Percentiles rank a stretch among this genome's conserved stretches.
These are phyloP conservation scores for Galendromus occidentalis DNA, from an alignment of 1,140 invertebrate genomes.

Conservation along the genomic window DNA sequence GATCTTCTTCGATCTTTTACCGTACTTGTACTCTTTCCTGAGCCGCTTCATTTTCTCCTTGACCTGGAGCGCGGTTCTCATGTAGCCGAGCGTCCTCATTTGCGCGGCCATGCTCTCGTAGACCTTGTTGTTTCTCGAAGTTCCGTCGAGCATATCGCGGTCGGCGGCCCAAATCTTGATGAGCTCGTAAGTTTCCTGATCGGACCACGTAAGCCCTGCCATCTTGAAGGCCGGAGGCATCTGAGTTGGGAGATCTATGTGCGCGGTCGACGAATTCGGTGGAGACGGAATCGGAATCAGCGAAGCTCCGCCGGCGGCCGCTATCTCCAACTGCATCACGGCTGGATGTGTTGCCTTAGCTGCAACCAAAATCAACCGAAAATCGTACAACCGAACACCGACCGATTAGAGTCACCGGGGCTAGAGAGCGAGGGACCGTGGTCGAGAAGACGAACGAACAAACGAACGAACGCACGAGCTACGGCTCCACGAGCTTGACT, in stretches of 20 bases:
- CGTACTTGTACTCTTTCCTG: slow-evolving; percentile 4
- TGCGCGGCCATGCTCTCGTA: background rate
- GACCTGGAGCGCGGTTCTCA: background rate
- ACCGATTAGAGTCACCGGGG: too few relatives aligned
- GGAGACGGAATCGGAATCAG: background rate
- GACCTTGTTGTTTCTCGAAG: slow-evolving; percentile 7
- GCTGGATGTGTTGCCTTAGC: too few relatives aligned
- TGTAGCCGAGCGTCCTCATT: slow-evolving; percentile 5
- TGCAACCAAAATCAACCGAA: too few relatives aligned
- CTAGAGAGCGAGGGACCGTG: too few relatives aligned
- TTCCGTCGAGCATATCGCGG: slow-evolving; percentile 9
- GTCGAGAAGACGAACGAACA: too few relatives aligned
- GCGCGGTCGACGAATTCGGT: background rate
- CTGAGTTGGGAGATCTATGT: background rate
- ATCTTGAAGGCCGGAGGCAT: slow-evolving; percentile 9
- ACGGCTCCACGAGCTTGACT: too few relatives aligned
- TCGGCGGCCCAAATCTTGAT: slow-evolving; percentile 10
- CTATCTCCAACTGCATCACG: slow-evolving; percentile 4
- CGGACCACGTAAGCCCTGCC: slow-evolving; percentile 6
- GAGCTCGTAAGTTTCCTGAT: slow-evolving; percentile 3
- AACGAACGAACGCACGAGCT: too few relatives aligned
- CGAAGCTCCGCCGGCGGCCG: background rate
- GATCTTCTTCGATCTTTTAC: slow-evolving; percentile 9
- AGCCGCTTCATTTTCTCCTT: slow-evolving; percentile 9
- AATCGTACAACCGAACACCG: too few relatives aligned